Base-by-base conservation (phyloP, 1,140 invertebrate species). In the Pseudomyrmex concolor region DNA sequence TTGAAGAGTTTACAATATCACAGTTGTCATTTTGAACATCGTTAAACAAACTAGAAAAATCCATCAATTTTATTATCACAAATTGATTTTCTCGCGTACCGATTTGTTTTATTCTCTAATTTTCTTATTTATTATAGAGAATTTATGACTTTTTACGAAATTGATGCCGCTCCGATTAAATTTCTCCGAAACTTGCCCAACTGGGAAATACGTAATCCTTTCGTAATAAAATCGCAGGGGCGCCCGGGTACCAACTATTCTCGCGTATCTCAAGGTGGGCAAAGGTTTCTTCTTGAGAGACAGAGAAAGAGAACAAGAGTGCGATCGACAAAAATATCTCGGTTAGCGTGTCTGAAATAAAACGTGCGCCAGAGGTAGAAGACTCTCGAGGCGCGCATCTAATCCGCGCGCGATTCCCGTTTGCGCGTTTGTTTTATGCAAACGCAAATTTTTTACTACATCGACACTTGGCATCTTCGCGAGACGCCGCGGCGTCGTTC, bases 301-400 rank as follows among this genome's bases (percentile, higher is more conserved):
- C 34, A 63, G 17, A 63, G 17, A 43, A 25, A 67, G 17, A 66
- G 25, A 15, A 51, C n/a, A 57, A 63, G 64, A 55, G 64, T 60
- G 25, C 13, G 64, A 54, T n/a, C 19, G 51, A 59, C 68, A 73
- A 57, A 72, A 83, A 85, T 54, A 85, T 25, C 70, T 25, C 13
- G 13, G 63, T 25, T 12, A 51, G 34, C 34, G 34, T 22, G 76
- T 63, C 76, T 67, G 17, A 68, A 70, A 84, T 81, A 68, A 81
- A 84, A 80, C 66, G 64, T 55, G 2, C 59, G 19, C 17, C 43
- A 54, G 15, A 22, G 45, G 43, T 12, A 50, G 13, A 67, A 17
- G 9, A 34, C 19, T 22, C 8, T 22, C 68, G 43, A 43, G 13
- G 45, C 50, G 43, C 63, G 62, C 34, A 34, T 48, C 34, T 3